Conservation (phyloP, 2,888 invertebrate genomes). For the Frankliniella intonsa region DNA sequence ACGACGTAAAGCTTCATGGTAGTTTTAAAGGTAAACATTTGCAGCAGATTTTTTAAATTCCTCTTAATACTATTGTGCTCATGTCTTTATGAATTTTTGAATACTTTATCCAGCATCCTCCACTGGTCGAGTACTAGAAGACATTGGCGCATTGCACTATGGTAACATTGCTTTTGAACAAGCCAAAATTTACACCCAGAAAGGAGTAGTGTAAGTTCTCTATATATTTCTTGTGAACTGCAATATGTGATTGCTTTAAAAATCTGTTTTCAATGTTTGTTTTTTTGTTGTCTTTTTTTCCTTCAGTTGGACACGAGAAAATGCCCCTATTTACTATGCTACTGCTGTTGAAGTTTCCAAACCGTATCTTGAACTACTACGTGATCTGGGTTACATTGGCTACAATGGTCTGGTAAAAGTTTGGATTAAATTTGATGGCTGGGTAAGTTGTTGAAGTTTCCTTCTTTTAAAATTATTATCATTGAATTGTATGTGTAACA, state of each 20-base stretch:
- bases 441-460: neutral
- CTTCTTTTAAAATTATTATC: neutral
- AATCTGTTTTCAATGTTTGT: neutral
- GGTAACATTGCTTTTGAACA: conserved; percentile 60
- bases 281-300: neutral
- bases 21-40: conserved; percentile 32
- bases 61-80: neutral
- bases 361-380: conserved; percentile 59
- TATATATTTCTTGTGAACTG: neutral
- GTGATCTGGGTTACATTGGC: conserved; percentile 54
- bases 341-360: conserved; percentile 53
- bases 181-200: conserved; percentile 56
- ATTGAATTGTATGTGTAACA: too few relatives aligned
- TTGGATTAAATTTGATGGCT: neutral
- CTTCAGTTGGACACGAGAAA: conserved; percentile 54
- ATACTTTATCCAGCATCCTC: neutral
- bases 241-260: too few relatives aligned
- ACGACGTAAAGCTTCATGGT: conserved; percentile 61
- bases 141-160: conserved; percentile 60
- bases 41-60: too few relatives aligned
- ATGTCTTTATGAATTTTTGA: neutral
- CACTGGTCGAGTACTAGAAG: conserved; percentile 60
- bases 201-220: conserved; percentile 54
- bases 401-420: conserved; percentile 51
- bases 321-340: conserved; percentile 62